Evolutionary conservation across 2,888 invertebrate genomes (phyloP).

Genomic region (Melieria omissa): DNA sequence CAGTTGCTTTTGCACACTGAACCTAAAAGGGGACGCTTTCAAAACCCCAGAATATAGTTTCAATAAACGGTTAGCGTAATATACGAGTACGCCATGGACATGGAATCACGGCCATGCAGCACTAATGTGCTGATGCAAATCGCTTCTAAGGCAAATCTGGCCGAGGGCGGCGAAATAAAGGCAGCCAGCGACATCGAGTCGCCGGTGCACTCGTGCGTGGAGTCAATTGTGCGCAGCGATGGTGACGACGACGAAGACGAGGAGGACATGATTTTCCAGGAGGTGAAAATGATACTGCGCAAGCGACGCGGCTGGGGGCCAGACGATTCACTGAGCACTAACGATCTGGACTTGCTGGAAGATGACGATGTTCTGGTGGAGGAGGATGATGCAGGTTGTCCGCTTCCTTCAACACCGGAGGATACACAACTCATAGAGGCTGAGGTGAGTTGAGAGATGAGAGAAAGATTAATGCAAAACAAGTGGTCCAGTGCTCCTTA

Average conservation of each 20-base stretch:
- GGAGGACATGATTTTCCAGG: constrained; percentile 61
- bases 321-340: constrained; percentile 61
- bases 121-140: too few species aligned
- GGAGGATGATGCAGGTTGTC: constrained; percentile 86
- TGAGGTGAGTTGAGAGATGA: constrained; percentile 69
- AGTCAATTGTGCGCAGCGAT: constrained; percentile 40
- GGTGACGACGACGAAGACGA: constrained; percentile 48
- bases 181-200: constrained; percentile 47
- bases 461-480: neutral
- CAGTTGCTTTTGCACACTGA: too few species aligned
- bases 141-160: too few species aligned
- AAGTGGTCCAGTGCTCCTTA: too few species aligned
- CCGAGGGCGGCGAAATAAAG: too few species aligned
- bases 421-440: constrained; percentile 85
- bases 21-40: too few species aligned
- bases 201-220: constrained; percentile 45
- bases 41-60: too few species aligned
- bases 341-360: constrained; percentile 62
- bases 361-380: constrained; percentile 64
- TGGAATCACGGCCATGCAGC: too few species aligned
- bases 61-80: too few species aligned
- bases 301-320: constrained; percentile 65
- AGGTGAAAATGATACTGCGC: constrained; percentile 64
- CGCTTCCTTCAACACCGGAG: constrained; percentile 86
- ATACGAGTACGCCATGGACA: too few species aligned